Evolutionary conservation across 2,113 vertebrate species (phyloP), one percentile per base, ranked within the genome.

Genomic region (Nibea albiflora): DNA sequence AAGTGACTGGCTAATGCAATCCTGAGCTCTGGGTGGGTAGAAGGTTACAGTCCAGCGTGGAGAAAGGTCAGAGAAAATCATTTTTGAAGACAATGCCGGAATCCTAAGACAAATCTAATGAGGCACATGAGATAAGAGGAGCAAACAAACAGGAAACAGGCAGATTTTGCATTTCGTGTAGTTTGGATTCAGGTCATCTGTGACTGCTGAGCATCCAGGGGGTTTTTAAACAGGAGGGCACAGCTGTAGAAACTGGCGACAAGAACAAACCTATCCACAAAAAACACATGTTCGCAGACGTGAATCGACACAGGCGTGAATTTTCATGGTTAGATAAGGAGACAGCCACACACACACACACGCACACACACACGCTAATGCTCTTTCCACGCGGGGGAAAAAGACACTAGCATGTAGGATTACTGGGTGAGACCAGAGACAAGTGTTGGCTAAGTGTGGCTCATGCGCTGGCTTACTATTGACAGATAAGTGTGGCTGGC

Each of bases 401-500:
- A 76, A 85, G 69, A 85, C 83, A 49, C 87, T 74, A 53, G 78
- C 71, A 52, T 74, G 80, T 75, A 73, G 87, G 89, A 92, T 93
- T 92, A 90, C 80, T 16, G 60, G 11, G 54, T 75, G 76, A 88
- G 72, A 73, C 74, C 77, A 63, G 76, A 91, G 85, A 90, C 64
- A 54, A 86, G 82, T 84, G 46, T 80, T 77, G 67, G 74, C 53
- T 82, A 88, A 89, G 87, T 68, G 84, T 69, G 80, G 77, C 75
- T 88, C 82, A 79, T 16, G 85, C 73, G 61, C 72, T 39, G 80
- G 70, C 81, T 86, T 91, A 89, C 75, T 64, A 82, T 80, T 88
- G 86, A 87, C 85, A 91, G 86, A 90, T 84, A 88, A 88, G 75
- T 85, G 85, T 84, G 87, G 69, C 49, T 52, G 22, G 66, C 85